A percentile compares a stretch with the other conserved stretches of the same genome.
These are phyloP conservation scores for Micrasema minimum DNA, from an alignment of 1,140 invertebrate genomes.

Conservation along the genomic window DNA sequence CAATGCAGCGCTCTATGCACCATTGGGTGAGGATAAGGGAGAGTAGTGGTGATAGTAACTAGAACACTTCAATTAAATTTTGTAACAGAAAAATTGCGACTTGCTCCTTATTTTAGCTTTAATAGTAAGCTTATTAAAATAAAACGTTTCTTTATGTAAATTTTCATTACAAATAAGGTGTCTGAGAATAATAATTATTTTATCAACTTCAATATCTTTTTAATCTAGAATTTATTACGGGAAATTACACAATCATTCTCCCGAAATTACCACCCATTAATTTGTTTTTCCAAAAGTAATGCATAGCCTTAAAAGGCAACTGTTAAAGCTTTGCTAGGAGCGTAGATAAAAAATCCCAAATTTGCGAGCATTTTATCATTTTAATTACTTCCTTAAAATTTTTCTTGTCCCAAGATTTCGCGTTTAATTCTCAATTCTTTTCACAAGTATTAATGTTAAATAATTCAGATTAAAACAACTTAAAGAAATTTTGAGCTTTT, in stretches of 20 bases:
- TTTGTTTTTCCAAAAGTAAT: conserved; percentile 5
- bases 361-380: conserved; percentile 29
- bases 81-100: too few species aligned
- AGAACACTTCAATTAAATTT: too few species aligned
- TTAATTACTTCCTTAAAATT: conserved; percentile 26
- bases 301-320: neutral
- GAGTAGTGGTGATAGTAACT: too few species aligned
- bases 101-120: too few species aligned
- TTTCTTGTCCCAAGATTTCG: too few species aligned
- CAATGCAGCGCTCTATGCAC: too few species aligned
- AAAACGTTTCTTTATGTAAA: too few species aligned
- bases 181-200: neutral
- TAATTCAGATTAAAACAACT: conserved; percentile 9
- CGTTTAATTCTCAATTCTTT: neutral
- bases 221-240: conserved; percentile 1
- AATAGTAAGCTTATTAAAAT: too few species aligned
- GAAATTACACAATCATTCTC: conserved; percentile 11
- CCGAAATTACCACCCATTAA: neutral
- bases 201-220: neutral
- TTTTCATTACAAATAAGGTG: too few species aligned
- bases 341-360: conserved; percentile 2
- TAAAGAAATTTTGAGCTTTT: neutral
- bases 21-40: too few species aligned
- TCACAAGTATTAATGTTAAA: neutral
- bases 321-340: neutral